Conservation (phyloP, 1,140 invertebrate species). For the Drosophila takahashii region DNA sequence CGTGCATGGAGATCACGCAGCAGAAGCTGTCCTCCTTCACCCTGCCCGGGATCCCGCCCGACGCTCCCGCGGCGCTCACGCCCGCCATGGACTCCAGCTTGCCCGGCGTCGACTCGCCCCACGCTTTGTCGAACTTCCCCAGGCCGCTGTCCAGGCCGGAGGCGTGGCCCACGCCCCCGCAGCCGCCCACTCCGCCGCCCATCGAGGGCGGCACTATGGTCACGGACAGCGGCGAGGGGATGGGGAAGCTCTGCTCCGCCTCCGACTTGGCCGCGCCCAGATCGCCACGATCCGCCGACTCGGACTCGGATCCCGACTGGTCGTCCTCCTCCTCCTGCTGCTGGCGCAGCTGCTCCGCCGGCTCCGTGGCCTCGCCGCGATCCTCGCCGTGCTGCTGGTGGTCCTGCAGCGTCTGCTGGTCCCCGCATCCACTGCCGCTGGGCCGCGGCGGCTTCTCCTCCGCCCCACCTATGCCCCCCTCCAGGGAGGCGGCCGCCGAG, state of each 20-base stretch:
- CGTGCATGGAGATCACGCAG: slow-evolving; percentile 92
- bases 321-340: slow-evolving; percentile 18
- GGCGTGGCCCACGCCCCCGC: background rate
- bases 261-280: slow-evolving; percentile 7
- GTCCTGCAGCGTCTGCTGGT: slow-evolving; percentile 20
- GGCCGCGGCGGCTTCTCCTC: slow-evolving; percentile 26
- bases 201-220: slow-evolving; percentile 12
- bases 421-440: background rate
- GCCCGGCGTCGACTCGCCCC: slow-evolving; percentile 53
- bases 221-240: slow-evolving; percentile 32
- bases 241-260: slow-evolving; percentile 49
- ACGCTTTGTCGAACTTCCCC: slow-evolving; percentile 59
- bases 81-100: slow-evolving; percentile 62
- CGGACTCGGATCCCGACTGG: slow-evolving; percentile 19
- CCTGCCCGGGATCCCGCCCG: slow-evolving; percentile 29
- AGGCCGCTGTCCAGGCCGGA: slow-evolving; percentile 9
- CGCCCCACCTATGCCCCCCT: slow-evolving; percentile 9
- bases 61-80: background rate
- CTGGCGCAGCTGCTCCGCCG: background rate
- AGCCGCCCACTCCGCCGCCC: background rate
- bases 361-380: background rate
- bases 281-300: slow-evolving; percentile 48
- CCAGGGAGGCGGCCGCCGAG: slow-evolving; percentile 17
- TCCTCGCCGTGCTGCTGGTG: slow-evolving; percentile 23
- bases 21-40: slow-evolving; percentile 89